These are phyloP conservation scores for Medauroidea extradentata DNA, from an alignment of 1,140 invertebrate species.

Conservation along the genomic window DNA sequence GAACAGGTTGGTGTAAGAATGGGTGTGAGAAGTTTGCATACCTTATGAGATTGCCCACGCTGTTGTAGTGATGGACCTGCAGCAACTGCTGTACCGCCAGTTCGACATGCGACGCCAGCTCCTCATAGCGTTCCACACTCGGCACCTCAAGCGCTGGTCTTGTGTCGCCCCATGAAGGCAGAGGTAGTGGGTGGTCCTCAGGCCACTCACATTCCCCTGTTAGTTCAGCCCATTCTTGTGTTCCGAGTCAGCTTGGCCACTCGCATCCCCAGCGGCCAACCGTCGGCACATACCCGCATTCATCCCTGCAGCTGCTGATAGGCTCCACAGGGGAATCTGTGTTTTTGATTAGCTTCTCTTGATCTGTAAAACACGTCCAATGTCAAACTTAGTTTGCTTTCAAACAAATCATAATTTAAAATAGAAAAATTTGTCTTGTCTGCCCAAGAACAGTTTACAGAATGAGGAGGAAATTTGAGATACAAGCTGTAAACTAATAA, in stretches of 20 bases:
- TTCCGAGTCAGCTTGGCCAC: conserved; percentile 89
- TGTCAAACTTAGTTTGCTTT: background rate
- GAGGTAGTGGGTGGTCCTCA: conserved; percentile 57
- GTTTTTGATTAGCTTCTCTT: conserved; percentile 49
- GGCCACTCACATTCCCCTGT: conserved; percentile 48
- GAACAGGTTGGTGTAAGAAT: too few relatives aligned
- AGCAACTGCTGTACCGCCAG: conserved; percentile 68
- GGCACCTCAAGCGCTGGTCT: conserved; percentile 49
- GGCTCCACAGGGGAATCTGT: conserved; percentile 52
- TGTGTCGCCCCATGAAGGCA: conserved; percentile 56
- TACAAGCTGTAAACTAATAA: too few relatives aligned
- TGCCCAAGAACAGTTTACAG: background rate
- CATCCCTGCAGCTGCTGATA: conserved; percentile 54
- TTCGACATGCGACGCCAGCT: conserved; percentile 70
- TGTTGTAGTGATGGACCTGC: conserved; percentile 78
- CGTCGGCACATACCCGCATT: conserved; percentile 62
- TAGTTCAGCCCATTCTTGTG: conserved; percentile 50
- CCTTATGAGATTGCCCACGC: conserved; percentile 75
- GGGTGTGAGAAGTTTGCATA: conserved; percentile 23
- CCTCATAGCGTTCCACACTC: conserved; percentile 68
- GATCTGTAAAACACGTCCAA: background rate
- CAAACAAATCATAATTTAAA: background rate
- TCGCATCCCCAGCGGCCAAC: conserved; percentile 82
- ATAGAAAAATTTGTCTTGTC: background rate
- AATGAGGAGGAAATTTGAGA: too few relatives aligned